Evolutionary conservation across 2,888 invertebrate genomes (phyloP), one percentile per base, ranked within the genome.

Genomic region (Cantharis rufa): DNA sequence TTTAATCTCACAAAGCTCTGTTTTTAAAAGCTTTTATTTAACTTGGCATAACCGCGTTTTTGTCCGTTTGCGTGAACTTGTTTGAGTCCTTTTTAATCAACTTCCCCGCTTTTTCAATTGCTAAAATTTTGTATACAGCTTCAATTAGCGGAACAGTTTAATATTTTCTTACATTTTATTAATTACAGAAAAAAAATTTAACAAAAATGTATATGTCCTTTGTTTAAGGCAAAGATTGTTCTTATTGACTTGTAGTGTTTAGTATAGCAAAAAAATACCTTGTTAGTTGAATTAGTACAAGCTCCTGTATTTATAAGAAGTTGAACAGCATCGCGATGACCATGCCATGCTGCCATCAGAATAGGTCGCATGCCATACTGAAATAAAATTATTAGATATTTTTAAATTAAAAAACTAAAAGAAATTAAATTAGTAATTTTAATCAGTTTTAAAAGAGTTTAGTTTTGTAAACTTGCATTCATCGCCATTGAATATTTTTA

Each of bases 301-400:
- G 93, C 93, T 4, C 93, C 94, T 15, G 92, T 91, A 82, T 91
- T 90, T 78, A 94, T 92, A 70, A 94, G 89, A 81, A 92, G 89
- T 86, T 92, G 91, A 63, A 93, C 93, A n/a, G 93, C 93, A 69
- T 91, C 91, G 24, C 91, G 90, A 83, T 94, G 93, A 1, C 94
- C 93, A 84, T 94, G 93, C 92, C 93, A 93, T 3, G 93, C 92
- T 1, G 93, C 93, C 94, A 94, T 94, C 81, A 93, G 89, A 61
- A 94, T 87, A 0, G 94, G 93, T 62, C 93, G 89, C 93, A 94
- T 94, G 69, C 93, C 94, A 83, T 92, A 93, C 93, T 94, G 48
- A 48, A 48, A 48, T 48, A n/a, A 48, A n/a, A 48, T 48, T 48
- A n/a, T 48, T 48, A 48, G 48, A n/a, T 48, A 48, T 48, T 48